Percentiles rank a stretch among this genome's conserved stretches.
phyloP scores from a whole-genome alignment of 2,797 vertebrate species.

The Parauchenoglanis ngamensis region DNA sequence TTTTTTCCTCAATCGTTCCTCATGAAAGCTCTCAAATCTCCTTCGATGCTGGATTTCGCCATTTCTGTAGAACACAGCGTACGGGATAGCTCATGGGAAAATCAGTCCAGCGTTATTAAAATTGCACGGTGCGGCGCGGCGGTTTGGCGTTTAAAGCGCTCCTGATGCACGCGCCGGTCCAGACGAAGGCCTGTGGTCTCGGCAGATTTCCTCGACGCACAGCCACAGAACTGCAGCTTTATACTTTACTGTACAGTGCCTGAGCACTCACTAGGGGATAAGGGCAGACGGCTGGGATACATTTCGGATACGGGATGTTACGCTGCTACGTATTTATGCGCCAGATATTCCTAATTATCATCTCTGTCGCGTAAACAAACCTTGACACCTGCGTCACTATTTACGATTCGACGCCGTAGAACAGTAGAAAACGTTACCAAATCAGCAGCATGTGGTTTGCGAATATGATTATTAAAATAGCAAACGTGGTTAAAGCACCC shows the following conservation, averaged over 20 bases:
- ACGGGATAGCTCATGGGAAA: slow-evolving; percentile 23
- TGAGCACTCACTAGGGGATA: too few relatives aligned
- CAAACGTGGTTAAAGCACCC: not conserved
- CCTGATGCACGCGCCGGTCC: slow-evolving; percentile 31
- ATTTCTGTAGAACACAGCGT: not conserved
- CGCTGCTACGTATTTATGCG: too few relatives aligned
- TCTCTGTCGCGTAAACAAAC: too few relatives aligned
- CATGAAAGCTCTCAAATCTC: not conserved
- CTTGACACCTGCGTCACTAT: too few relatives aligned
- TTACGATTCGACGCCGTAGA: too few relatives aligned
- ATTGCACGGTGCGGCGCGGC: slow-evolving; percentile 31
- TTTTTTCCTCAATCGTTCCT: not conserved
- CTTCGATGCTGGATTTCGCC: not conserved
- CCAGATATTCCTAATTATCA: too few relatives aligned
- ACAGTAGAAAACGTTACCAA: not conserved
- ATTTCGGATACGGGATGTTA: too few relatives aligned
- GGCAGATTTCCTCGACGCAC: slow-evolving; percentile 16
- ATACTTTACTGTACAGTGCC: too few relatives aligned
- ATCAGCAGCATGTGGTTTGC: too few relatives aligned
- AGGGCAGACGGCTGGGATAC: too few relatives aligned
- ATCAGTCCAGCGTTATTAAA: slow-evolving; percentile 42
- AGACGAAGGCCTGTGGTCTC: slow-evolving; percentile 29
- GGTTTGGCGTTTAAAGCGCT: slow-evolving; percentile 45
- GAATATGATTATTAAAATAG: not conserved
- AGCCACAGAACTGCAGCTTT: slow-evolving; percentile 13